Conservation (phyloP, 2,888 invertebrate genomes). For the Caradrina kadenii region DNA sequence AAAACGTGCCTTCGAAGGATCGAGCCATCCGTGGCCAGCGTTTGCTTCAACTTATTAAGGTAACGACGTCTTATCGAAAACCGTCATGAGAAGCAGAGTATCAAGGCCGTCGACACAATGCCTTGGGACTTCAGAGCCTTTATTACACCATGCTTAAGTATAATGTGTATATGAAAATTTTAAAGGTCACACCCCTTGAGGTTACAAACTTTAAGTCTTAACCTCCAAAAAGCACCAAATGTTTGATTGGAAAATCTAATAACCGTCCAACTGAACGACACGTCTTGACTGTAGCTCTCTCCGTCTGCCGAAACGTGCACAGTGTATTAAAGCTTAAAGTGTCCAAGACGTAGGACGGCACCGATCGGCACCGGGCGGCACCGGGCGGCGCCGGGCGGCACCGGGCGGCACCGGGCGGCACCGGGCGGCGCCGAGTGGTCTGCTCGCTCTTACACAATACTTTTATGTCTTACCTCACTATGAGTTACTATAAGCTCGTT, state of each 20-base stretch:
- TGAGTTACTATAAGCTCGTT: constrained; percentile 62
- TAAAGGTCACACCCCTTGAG: constrained; percentile 54
- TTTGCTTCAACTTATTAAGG: not conserved
- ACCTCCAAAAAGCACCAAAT: constrained; percentile 61
- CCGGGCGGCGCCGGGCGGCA: not conserved
- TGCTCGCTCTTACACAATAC: constrained; percentile 20
- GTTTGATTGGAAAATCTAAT: constrained; percentile 39
- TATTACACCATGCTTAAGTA: constrained; percentile 45
- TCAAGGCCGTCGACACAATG: constrained; percentile 23
- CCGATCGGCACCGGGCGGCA: not conserved
- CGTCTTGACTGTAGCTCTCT: constrained; percentile 34
- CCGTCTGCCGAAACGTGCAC: constrained; percentile 50
- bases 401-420: constrained; percentile 4
- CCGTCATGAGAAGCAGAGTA: not conserved
- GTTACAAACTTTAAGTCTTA: constrained; percentile 56
- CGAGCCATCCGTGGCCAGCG: no score
- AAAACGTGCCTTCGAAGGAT: no score
- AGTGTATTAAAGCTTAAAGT: constrained; percentile 55
- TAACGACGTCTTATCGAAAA: not conserved
- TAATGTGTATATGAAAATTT: constrained; percentile 18
- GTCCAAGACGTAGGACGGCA: constrained; percentile 39
- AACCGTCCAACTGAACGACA: constrained; percentile 25
- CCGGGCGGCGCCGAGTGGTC: not conserved
- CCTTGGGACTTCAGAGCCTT: constrained; percentile 40
- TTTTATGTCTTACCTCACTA: constrained; percentile 40